Evolutionary conservation across 2,797 vertebrate genomes (phyloP), one percentile per base, ranked within the genome.

Genomic region (Microcaecilia unicolor): DNA sequence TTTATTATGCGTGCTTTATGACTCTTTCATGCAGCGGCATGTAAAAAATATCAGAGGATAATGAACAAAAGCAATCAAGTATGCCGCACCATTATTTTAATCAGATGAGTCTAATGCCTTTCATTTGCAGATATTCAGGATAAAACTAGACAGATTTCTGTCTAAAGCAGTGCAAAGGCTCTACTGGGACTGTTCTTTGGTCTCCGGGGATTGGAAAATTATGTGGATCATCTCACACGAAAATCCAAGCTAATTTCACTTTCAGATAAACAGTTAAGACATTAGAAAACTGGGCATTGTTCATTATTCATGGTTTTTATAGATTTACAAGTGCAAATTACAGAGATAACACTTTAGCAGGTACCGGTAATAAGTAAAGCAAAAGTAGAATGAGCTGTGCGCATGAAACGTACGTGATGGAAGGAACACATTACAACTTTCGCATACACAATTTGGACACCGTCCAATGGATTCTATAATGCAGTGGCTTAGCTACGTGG

Each of bases 41-140:
- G 17, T 10, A 15, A 52, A 4, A 18, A 10, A 33, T 5, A 34
- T 8, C 28, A 34, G 28, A 39, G 44, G 27, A 19, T 37, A 16
- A 36, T n/a, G 6, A 44, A 8, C 7, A 32, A 47, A 22, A 52
- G 17, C 24, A 32, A 24, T 50, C 8, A 15, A 30, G 14, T 28
- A 18, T 39, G 12, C 9, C 17, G 26, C 4, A 7, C 18, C 20
- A 18, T 43, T 54, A 37, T 58, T 65, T 58, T 51, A 55, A 59
- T 59, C 16, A 37, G 7, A 28, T 47, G 13, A 34, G 53, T 6
- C 22, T 59, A 51, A 45, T 37, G 25, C 9, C 15, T 51, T 58
- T 33, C 14, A 44, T 32, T 58, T 49, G 48, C 55, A 7, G 37
- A 12, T 56, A 64, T 58, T 52, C 9, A 34, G 50, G 38, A 45